These are phyloP conservation scores for Perdix hodgsoniae DNA, from an alignment of 2,797 vertebrate genomes.

Conservation along the genomic window DNA sequence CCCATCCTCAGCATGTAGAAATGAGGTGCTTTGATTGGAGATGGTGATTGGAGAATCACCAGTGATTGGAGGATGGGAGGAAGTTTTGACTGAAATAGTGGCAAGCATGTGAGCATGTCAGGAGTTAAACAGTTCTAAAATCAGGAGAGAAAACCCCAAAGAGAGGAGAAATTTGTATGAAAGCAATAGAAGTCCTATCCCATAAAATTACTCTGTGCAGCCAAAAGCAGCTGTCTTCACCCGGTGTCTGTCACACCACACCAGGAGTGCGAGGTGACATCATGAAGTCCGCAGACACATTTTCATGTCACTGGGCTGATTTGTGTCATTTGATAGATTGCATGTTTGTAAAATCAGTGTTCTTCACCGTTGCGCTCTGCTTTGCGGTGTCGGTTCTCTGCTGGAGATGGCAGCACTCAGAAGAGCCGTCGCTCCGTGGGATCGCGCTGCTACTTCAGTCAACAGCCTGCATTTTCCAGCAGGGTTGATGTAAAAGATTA, in stretches of 20 bases:
- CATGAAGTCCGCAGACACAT: conserved; percentile 41
- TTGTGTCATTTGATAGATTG: conserved; percentile 66
- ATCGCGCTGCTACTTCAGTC: background rate
- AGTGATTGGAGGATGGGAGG: conserved; percentile 20
- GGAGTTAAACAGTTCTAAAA: conserved; percentile 6
- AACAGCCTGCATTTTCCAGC: background rate
- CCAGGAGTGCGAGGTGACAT: conserved; percentile 37
- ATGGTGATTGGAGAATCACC: too few species aligned
- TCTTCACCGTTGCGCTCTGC: background rate
- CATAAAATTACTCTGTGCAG: background rate
- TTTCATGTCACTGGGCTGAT: conserved; percentile 67
- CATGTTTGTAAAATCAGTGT: conserved; percentile 52
- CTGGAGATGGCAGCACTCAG: background rate
- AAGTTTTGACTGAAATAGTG: background rate
- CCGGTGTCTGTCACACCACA: conserved; percentile 24
- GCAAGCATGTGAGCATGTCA: conserved; percentile 5
- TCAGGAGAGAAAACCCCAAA: conserved; percentile 24
- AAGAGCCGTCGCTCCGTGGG: rapidly evolving
- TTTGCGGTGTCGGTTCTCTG: background rate
- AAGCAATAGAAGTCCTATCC: conserved; percentile 19
- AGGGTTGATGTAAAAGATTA: background rate
- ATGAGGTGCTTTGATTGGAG: background rate
- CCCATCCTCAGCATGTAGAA: background rate
- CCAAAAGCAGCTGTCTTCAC: conserved; percentile 24
- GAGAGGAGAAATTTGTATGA: conserved; percentile 58